These are phyloP conservation scores for Spisula subtruncata DNA, from an alignment of 2,888 invertebrate species.

Conservation along the genomic window DNA sequence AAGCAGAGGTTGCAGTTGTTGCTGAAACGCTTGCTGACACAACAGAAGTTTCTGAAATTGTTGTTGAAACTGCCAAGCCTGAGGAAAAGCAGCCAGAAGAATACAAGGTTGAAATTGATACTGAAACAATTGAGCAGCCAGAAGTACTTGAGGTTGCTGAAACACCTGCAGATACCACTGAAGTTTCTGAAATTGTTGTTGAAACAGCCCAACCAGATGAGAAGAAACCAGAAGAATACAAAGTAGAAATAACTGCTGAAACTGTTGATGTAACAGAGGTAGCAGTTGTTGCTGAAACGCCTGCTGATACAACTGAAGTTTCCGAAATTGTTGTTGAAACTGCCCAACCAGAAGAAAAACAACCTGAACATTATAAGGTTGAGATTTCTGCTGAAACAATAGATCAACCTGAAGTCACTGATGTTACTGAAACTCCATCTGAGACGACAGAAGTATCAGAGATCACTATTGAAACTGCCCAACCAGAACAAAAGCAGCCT, in stretches of 20 bases:
- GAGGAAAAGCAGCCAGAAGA: conserved; percentile 52
- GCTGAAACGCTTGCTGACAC: conserved; percentile 41
- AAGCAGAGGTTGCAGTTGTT: conserved; percentile 61
- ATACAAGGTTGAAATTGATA: conserved; percentile 47
- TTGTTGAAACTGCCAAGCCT: conserved; percentile 45
- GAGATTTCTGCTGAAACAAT: conserved; percentile 46
- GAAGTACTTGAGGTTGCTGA: conserved; percentile 55
- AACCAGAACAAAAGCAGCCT: conserved; percentile 58
- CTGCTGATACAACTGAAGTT: conserved; percentile 53
- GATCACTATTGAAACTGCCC: conserved; percentile 58
- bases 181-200: conserved; percentile 35
- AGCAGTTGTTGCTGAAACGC: conserved; percentile 56
- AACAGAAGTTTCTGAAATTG: conserved; percentile 49
- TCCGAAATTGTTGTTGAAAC: conserved; percentile 52
- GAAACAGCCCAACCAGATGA: conserved; percentile 59
- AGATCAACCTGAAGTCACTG: conserved; percentile 55
- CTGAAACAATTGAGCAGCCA: conserved; percentile 48
- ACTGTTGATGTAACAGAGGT: conserved; percentile 47
- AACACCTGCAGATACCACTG: conserved; percentile 36
- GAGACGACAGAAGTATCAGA: conserved; percentile 63
- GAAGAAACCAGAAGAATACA: conserved; percentile 49
- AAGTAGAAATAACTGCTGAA: conserved; percentile 57
- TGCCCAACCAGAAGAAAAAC: conserved; percentile 54
- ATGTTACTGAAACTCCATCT: conserved; percentile 42
- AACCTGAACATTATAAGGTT: conserved; percentile 52